Percentiles rank a stretch among this genome's conserved stretches.
phyloP scores from a whole-genome alignment of 2,888 invertebrate genomes.

The Emmelina monodactyla region DNA sequence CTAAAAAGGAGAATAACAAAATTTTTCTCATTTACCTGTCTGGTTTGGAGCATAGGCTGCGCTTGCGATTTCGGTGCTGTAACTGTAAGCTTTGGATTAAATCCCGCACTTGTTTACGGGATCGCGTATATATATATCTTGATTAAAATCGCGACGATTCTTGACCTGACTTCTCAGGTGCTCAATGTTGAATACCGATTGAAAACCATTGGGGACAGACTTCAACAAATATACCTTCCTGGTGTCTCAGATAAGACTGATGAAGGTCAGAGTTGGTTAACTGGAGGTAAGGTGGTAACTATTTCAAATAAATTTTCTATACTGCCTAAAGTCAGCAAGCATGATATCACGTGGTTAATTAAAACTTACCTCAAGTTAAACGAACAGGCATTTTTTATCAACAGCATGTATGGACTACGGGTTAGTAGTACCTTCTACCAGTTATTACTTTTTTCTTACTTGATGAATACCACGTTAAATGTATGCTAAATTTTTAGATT shows the following conservation, averaged over 20 bases:
- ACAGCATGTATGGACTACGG: slow-evolving; percentile 41
- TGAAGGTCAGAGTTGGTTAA: too few species aligned
- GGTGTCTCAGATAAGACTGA: too few species aligned
- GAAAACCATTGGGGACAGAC: slow-evolving; percentile 25
- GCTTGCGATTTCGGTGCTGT: slow-evolving; percentile 31
- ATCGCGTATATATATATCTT: slow-evolving; percentile 31
- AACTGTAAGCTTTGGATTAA: slow-evolving; percentile 25
- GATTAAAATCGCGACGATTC: slow-evolving; percentile 38
- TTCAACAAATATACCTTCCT: too few species aligned
- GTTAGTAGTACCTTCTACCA: slow-evolving; percentile 30
- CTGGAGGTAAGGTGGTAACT: too few species aligned
- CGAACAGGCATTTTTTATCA: slow-evolving; percentile 40
- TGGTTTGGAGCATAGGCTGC: slow-evolving; percentile 27
- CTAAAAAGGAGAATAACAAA: slow-evolving; percentile 24
- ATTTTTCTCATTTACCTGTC: slow-evolving; percentile 21
- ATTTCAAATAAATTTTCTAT: too few species aligned
- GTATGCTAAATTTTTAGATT: too few species aligned
- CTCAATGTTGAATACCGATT: slow-evolving; percentile 33
- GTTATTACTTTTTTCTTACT: too few species aligned
- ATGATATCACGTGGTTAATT: slow-evolving; percentile 21
- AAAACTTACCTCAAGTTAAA: slow-evolving; percentile 37
- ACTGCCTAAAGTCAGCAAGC: too few species aligned
- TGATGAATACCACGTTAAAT: too few species aligned
- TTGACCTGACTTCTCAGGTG: slow-evolving; percentile 37
- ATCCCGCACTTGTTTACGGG: slow-evolving; percentile 23